These are phyloP conservation scores for Strix occidentalis DNA, from an alignment of 2,797 vertebrate species.

Conservation along the genomic window DNA sequence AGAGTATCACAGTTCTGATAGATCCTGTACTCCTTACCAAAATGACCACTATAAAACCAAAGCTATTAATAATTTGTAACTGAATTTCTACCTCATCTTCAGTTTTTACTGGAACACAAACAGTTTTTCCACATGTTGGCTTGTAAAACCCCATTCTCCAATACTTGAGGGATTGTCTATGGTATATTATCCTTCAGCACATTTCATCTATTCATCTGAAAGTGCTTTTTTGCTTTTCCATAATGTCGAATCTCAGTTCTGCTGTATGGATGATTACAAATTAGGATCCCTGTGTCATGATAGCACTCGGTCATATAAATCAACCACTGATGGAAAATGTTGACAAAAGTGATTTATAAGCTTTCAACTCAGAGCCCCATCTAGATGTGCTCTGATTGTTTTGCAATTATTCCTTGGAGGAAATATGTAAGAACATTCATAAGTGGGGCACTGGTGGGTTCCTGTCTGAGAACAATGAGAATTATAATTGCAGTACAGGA, in stretches of 20 bases:
- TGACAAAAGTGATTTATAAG: constrained; percentile 54
- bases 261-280: neutral
- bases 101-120: neutral
- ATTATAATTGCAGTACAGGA: constrained; percentile 41
- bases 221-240: neutral
- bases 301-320: constrained; percentile 28
- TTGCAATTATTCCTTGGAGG: constrained; percentile 53
- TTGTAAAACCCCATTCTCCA: neutral
- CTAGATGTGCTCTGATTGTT: constrained; percentile 49
- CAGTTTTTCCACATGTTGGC: neutral
- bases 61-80: neutral
- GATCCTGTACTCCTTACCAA: neutral
- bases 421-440: constrained; percentile 40
- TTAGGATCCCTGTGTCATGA: neutral
- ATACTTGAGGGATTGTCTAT: neutral
- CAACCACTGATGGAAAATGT: constrained; percentile 36
- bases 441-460: constrained; percentile 37
- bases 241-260: neutral
- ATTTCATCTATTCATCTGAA: neutral
- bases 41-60: neutral
- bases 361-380: constrained; percentile 48
- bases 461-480: constrained; percentile 55
- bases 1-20: neutral
- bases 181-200: neutral
- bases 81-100: neutral